Conservation (phyloP, 2,113 vertebrate species). For the Austrofundulus limnaeus region DNA sequence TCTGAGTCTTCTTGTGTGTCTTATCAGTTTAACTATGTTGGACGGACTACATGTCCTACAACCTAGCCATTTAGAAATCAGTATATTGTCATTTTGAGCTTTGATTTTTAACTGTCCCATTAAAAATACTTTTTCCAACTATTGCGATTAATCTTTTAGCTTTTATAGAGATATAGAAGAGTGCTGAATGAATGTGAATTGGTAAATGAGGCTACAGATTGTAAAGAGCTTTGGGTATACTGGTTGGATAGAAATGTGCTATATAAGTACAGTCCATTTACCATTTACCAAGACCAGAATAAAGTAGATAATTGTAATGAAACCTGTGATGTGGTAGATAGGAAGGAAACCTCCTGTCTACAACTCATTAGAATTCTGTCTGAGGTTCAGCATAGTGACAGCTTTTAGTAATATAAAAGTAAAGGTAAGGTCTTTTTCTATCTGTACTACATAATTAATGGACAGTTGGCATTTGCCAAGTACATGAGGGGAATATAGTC, state of each 20-base stretch:
- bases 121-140: not conserved
- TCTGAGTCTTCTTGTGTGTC: conserved; percentile 6
- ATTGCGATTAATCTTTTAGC: not conserved
- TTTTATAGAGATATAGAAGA: no score
- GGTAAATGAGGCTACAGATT: no score
- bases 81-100: not conserved
- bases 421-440: not conserved
- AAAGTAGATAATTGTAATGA: no score
- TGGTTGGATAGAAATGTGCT: no score
- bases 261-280: no score
- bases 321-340: not conserved
- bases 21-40: not conserved
- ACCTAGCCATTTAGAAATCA: conserved; percentile 2
- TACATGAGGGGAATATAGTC: conserved; percentile 20
- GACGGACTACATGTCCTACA: not conserved
- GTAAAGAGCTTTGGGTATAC: no score
- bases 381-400: not conserved
- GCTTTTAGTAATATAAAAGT: no score
- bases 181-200: no score
- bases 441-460: not conserved
- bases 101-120: not conserved
- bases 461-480: not conserved
- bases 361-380: not conserved
- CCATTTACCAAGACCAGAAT: no score
- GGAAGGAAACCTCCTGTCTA: not conserved